These are phyloP conservation scores for Passerculus sandwichensis DNA, from an alignment of 2,797 vertebrate genomes.

Conservation along the genomic window DNA sequence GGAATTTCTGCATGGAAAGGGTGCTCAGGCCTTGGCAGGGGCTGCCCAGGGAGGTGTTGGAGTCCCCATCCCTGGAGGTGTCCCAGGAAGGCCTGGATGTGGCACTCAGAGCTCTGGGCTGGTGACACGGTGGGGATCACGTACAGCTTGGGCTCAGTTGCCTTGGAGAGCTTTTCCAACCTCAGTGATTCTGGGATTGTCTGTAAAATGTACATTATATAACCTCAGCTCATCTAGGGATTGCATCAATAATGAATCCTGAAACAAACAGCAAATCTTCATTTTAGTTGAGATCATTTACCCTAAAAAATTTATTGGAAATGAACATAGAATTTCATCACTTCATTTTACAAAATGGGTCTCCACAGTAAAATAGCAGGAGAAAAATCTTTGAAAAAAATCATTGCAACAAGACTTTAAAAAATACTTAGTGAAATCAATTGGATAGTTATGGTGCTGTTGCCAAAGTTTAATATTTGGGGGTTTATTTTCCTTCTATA, in stretches of 20 bases:
- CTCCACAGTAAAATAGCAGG: not conserved
- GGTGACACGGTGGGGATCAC: rapidly evolving
- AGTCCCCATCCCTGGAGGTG: not conserved
- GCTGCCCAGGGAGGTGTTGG: not conserved
- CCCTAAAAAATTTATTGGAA: not conserved
- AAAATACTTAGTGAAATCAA: not conserved
- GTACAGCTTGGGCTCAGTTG: rapidly evolving
- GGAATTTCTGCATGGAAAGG: not conserved
- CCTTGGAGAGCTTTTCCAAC: not conserved
- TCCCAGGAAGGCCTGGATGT: not conserved
- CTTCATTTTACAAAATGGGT: not conserved
- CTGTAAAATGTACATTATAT: not conserved
- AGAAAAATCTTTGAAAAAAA: not conserved
- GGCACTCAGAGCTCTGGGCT: not conserved
- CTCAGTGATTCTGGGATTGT: not conserved
- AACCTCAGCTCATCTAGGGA: not conserved
- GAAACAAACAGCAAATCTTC: not conserved
- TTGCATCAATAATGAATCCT: not conserved
- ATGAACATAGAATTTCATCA: not conserved
- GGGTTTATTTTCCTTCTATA: not conserved
- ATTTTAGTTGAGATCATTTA: not conserved
- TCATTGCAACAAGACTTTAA: not conserved
- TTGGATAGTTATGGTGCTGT: not conserved
- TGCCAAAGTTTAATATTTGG: not conserved
- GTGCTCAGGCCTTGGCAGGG: not conserved